Conservation (phyloP, 2,113 vertebrate species). For the Centropus bengalensis region DNA sequence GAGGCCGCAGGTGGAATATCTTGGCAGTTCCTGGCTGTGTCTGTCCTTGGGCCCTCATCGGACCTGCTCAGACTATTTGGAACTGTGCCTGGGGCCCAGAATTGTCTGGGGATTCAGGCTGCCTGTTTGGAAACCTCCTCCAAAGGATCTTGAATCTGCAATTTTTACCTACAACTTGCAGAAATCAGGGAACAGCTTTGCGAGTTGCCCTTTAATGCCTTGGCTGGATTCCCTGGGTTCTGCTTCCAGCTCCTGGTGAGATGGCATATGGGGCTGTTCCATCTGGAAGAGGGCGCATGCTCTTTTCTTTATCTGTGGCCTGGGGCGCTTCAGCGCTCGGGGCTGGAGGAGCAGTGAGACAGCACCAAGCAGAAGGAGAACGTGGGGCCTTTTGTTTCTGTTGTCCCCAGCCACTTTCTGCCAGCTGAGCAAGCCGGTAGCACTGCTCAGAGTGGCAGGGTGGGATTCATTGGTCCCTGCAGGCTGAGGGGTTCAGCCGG, state of each 20-base stretch:
- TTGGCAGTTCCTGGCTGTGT: background rate
- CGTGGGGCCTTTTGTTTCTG: background rate
- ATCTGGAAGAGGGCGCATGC: conserved; percentile 41
- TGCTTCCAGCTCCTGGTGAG: conserved; percentile 63
- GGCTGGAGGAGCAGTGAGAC: conserved; percentile 9
- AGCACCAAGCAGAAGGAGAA: background rate
- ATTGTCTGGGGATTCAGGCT: background rate
- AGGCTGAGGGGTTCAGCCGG: background rate
- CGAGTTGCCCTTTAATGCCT: conserved; percentile 57
- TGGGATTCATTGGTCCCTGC: background rate
- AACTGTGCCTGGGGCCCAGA: background rate
- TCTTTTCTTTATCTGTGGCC: conserved; percentile 37
- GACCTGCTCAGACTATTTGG: background rate
- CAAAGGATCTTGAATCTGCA: background rate
- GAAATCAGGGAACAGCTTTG: conserved; percentile 53
- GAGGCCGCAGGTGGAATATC: background rate
- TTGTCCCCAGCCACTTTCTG: background rate
- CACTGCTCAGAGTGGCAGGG: fast-evolving
- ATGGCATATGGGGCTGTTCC: conserved; percentile 39
- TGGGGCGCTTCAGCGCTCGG: background rate
- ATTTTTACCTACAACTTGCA: background rate
- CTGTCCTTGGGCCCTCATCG: background rate
- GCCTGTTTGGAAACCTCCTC: background rate
- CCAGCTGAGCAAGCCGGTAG: background rate
- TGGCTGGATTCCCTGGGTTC: conserved; percentile 29